These are phyloP conservation scores for Scaptomyza cyrtandrae DNA, from an alignment of 2,888 invertebrate species.

Conservation along the genomic window DNA sequence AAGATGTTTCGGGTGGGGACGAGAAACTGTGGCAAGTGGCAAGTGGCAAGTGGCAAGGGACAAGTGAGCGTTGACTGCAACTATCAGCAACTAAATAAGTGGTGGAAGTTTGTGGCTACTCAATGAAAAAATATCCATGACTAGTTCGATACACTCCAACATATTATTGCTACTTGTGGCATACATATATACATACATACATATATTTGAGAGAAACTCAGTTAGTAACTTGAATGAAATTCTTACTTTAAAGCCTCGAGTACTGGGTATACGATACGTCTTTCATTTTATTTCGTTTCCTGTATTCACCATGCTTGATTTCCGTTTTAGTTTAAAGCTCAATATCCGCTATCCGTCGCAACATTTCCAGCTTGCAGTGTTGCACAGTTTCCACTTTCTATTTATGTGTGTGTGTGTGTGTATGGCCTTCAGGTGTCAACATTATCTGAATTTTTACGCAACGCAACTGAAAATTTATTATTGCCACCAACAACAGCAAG, in stretches of 20 bases:
- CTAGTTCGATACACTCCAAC: not conserved
- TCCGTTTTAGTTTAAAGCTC: constrained; percentile 54
- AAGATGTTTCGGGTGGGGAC: not conserved
- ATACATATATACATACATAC: too few species aligned
- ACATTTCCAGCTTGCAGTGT: constrained; percentile 7
- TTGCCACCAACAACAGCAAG: constrained; percentile 18
- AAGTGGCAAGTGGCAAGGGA: not conserved
- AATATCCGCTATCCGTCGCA: constrained; percentile 56
- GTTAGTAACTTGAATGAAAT: too few species aligned
- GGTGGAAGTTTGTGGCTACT: not conserved
- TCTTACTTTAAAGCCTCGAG: not conserved
- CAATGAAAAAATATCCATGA: not conserved
- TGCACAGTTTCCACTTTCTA: constrained; percentile 2
- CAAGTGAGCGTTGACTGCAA: not conserved
- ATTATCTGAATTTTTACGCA: constrained; percentile 66
- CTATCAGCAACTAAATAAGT: constrained; percentile 8
- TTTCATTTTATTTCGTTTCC: too few species aligned
- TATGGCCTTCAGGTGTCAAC: constrained; percentile 68
- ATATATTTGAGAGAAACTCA: too few species aligned
- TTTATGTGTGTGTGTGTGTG: constrained; percentile 24
- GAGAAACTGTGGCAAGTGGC: too few species aligned
- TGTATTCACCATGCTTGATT: constrained; percentile 15
- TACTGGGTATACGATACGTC: constrained; percentile 7
- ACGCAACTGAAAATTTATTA: constrained; percentile 58
- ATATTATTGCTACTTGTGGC: too few species aligned